These are phyloP conservation scores for Torymus tubicola DNA, from an alignment of 2,888 invertebrate genomes.

Conservation along the genomic window DNA sequence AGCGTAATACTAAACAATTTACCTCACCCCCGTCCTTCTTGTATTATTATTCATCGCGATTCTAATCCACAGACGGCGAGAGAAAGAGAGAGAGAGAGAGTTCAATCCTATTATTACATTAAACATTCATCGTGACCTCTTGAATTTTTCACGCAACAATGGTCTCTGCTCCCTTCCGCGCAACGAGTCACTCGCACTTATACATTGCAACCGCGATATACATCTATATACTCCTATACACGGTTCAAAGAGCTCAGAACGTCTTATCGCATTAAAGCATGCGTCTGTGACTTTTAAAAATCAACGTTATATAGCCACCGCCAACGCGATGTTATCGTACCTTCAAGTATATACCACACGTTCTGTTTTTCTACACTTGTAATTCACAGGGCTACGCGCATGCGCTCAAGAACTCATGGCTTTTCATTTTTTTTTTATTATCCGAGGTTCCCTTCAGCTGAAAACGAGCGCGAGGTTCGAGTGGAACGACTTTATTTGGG, in stretches of 20 bases:
- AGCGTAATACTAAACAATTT: slow-evolving; percentile 14
- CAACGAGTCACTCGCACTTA: too few relatives aligned
- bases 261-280: background rate
- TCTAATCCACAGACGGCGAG: slow-evolving; percentile 4
- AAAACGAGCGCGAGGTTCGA: too few relatives aligned
- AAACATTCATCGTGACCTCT: background rate
- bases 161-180: background rate
- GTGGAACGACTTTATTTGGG: too few relatives aligned
- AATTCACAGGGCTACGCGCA: slow-evolving; percentile 6
- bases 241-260: background rate
- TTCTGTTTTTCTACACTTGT: slow-evolving; percentile 12
- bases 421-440: slow-evolving; percentile 7
- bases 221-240: background rate
- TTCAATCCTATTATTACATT: slow-evolving; percentile 32
- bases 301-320: too few relatives aligned
- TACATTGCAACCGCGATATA: too few relatives aligned
- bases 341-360: background rate
- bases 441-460: background rate
- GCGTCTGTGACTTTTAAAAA: background rate
- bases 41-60: slow-evolving; percentile 23
- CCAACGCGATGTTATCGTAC: background rate
- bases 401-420: background rate
- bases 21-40: too few relatives aligned
- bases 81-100: background rate
- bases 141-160: slow-evolving; percentile 38